Conservation (phyloP, 2,888 invertebrate genomes). For the Callyntrura sp. region DNA sequence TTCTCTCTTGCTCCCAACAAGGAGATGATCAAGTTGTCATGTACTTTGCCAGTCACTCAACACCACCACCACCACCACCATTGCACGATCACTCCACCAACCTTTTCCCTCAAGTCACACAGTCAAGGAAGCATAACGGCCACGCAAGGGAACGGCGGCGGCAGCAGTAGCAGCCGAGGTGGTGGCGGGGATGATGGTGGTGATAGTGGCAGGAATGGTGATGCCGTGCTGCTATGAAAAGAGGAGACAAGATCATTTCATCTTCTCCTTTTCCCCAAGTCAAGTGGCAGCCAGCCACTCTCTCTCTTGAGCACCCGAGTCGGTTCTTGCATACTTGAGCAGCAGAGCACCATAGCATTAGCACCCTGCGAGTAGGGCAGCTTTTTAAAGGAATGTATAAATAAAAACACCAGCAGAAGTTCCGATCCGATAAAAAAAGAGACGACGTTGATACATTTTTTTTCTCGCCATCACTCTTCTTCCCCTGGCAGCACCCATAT, state of each 20-base stretch:
- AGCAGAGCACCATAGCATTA: slow-evolving; percentile 1
- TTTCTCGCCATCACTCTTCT: neutral
- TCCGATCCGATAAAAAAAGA: neutral
- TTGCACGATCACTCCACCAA: slow-evolving; percentile 6
- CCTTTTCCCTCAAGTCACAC: slow-evolving; percentile 34
- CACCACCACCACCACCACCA: too few relatives aligned
- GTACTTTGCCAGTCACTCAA: slow-evolving; percentile 59
- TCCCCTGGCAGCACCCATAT: neutral
- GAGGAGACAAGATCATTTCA: neutral
- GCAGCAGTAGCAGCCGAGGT: too few relatives aligned
- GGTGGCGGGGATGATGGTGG: neutral
- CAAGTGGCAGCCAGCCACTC: slow-evolving; percentile 56
- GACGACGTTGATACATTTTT: slow-evolving; percentile 31
- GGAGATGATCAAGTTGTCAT: slow-evolving; percentile 23
- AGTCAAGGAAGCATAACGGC: slow-evolving; percentile 70
- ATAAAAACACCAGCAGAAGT: slow-evolving; percentile 5
- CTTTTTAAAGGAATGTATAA: slow-evolving; percentile 1
- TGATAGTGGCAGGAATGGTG: too few relatives aligned
- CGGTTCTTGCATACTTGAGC: neutral
- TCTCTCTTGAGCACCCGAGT: slow-evolving; percentile 3
- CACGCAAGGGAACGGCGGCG: slow-evolving; percentile 13
- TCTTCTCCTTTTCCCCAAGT: neutral
- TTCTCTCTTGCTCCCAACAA: neutral
- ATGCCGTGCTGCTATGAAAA: too few relatives aligned
- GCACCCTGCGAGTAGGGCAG: neutral